Percentiles rank a stretch among this genome's conserved stretches.
These are phyloP conservation scores for Drosophila mayri DNA, from an alignment of 1,140 invertebrate species.

Conservation along the genomic window DNA sequence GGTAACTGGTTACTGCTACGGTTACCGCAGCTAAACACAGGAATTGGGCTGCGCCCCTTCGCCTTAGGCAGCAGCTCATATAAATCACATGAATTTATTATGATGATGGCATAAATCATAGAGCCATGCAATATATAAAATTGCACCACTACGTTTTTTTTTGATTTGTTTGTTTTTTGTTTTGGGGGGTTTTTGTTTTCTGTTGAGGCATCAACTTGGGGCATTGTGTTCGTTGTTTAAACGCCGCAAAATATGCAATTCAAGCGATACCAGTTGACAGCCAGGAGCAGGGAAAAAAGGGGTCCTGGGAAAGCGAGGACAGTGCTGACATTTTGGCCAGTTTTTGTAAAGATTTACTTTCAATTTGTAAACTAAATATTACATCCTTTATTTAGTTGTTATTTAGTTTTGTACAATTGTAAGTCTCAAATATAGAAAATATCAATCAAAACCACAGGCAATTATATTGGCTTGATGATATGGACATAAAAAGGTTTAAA, in stretches of 20 bases:
- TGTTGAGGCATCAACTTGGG: conserved; percentile 40
- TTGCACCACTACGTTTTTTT: conserved; percentile 47
- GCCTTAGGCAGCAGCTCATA: conserved; percentile 61
- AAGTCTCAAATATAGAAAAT: no score
- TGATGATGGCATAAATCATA: conserved; percentile 84
- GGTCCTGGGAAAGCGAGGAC: not conserved
- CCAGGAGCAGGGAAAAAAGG: conserved; percentile 1
- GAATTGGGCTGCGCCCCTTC: conserved; percentile 9
- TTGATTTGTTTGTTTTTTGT: conserved; percentile 20
- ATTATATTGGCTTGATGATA: no score
- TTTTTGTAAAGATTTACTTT: not conserved
- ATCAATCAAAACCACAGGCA: no score
- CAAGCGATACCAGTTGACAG: conserved; percentile 58
- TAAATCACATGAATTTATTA: conserved; percentile 84
- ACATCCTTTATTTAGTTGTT: no score
- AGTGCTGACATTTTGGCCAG: conserved; percentile 12
- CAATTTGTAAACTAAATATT: not conserved
- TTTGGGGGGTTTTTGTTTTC: conserved; percentile 18
- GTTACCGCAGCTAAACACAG: conserved; percentile 47
- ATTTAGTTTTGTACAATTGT: no score
- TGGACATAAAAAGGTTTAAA: no score
- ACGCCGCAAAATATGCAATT: conserved; percentile 76
- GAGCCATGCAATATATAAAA: conserved; percentile 72
- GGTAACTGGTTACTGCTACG: conserved; percentile 40
- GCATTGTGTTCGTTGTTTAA: conserved; percentile 73